Base-by-base conservation (phyloP, 2,797 vertebrate genomes). In the Oryzias sinensis region DNA sequence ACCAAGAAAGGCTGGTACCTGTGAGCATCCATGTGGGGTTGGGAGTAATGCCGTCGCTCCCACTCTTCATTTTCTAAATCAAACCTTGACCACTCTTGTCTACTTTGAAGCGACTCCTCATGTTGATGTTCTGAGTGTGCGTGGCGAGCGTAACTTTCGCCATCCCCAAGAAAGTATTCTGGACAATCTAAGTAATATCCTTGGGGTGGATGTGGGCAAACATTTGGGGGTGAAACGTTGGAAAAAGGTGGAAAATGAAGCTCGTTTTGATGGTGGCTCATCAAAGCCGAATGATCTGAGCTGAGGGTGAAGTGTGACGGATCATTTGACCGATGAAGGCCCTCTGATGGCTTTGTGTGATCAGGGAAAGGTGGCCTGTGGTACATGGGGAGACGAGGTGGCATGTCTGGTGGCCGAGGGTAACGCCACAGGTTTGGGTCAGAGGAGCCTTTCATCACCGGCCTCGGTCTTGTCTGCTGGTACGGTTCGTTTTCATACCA, bases 401-500 rank as follows among this genome's bases (percentile, higher is more conserved):
- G 71, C 56, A 27, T 57, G 20, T 55, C 59, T 3, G 6, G 43
- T 9, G 52, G 55, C 44, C 53, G 78, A 49, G 71, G 67, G 68
- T 72, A 57, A 56, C 27, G 50, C 77, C 82, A 78, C 0, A 56
- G 75, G 40, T 59, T 52, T 6, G 46, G 65, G 50, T 43, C 0
- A 6, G 72, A 43, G 29, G 56, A 52, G 4, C 51, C 58, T 42
- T 18, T 17, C 11, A 1, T n/a, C 16, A 67, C 60, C 18, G 46
- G 71, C 43, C 76, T 81, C 5, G 48, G 76, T 59, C 66, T 74
- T 51, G 73, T 76, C 4, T 47, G 25, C 24, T 50, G 20, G 49
- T 88, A 88, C 0, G 79, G 79, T 54, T 83, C 71, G 45, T 77
- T 82, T 15, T 66, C 59, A 71, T 80, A 53, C 85, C 81, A 74